Base-by-base conservation (phyloP, 2,113 vertebrate species). In the Cygnus buccinator region DNA sequence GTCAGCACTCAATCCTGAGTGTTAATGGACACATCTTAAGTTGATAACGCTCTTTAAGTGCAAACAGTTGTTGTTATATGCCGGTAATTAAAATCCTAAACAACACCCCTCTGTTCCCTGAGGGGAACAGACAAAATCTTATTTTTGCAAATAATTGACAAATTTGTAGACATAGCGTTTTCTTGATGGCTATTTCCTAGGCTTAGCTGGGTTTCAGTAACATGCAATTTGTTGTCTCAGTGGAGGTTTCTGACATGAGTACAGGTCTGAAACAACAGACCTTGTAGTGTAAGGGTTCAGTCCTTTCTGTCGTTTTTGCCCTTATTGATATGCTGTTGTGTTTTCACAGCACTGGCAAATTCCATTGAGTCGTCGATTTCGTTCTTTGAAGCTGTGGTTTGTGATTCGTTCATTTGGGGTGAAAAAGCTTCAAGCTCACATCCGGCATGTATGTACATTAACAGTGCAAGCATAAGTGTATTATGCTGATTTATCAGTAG, bases 301-400 rank as follows among this genome's bases (percentile, higher is more conserved):
- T 66, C 39, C 62, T 39, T 44, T 44, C 58, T 72, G n/a, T 23
- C 46, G 18, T 31, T 82, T 54, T 35, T 87, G 79, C 37, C 9
- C 28, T 92, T 52, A 54, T 0, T 55, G 77, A 66, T 41, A 26
- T 13, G 2, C 57, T 62, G 10, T 66, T 95, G 58, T 91, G 94
- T 95, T 94, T 96, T 66, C 83, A 35, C 88, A 99, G 99, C 98
- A 99, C 79, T 99, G 99, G 99, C 99, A 99, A 95, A 99, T 99
- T 87, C 99, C 99, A 9, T 98, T 99, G 86, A 99, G 99, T 70
- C 98, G 99, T 13, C 98, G 99, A 11, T 99, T 99, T 90, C 99
- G 99, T 57, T 99, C 99, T 13, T 93, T 99, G 72, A 99, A 99
- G 95, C 98, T 99, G 43, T 99, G 99, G 99, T 99, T 99, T 86